Evolutionary conservation across 2,888 invertebrate genomes (phyloP), one percentile per base, ranked within the genome.

Genomic region (Drosophila ezoana): DNA sequence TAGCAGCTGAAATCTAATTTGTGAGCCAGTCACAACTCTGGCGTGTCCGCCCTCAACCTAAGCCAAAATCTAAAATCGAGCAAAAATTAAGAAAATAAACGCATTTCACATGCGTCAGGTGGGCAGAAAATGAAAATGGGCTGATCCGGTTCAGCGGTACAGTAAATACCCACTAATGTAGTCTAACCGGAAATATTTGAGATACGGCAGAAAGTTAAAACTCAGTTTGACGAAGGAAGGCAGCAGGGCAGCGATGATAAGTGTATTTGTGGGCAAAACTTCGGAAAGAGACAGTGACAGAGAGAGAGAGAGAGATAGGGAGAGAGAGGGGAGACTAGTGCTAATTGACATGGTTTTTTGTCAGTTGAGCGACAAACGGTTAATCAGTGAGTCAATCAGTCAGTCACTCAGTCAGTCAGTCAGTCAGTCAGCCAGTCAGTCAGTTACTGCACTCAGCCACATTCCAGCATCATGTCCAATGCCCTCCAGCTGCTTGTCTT

Each of bases 1-100:
- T 41, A 33, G 53, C 74, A 59, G 45, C 48, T 32, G 28, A 52
- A 76, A 79, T 74, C 70, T 53, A 69, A 79, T 79, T 79, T 62
- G 59, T 10, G 43, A 52, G 49, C 43, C 37, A 45, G 54, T 45
- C 14, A 28, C 56, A 52, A 9, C 51, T 33, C 40, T 28, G 32
- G 20, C 23, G 6, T 10, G n/a, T 33, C 16, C 8, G 3, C 9
- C 1, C 2, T 4, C 33, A 8, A 14, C n/a, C 6, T 10, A 11
- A 32, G 4, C 23, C n/a, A 1, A 38, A 33, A 53, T 47, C 38
- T 49, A 40, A 37, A 44, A 28, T 23, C 47, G 61, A 28, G 45
- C 14, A 13, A 37, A 49, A 32, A 41, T 47, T 28, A 47, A 23
- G 37, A n/a, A 33, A 48, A 47, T 35, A 33, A 13, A 44, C 43